These are phyloP conservation scores for Patella depressa DNA, from an alignment of 2,888 invertebrate species.

Conservation along the genomic window DNA sequence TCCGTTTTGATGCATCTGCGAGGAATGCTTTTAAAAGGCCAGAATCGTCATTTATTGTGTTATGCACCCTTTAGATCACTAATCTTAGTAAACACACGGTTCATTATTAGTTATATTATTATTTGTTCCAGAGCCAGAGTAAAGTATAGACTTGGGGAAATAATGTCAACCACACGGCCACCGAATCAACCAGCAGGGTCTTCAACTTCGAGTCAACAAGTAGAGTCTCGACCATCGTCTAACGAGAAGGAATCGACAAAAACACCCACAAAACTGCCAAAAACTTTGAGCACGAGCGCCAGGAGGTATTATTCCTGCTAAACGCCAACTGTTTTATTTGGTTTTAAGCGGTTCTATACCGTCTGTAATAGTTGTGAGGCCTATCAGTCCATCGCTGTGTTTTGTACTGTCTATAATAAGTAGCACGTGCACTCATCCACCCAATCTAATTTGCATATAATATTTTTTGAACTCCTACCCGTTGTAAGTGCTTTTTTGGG, in stretches of 20 bases:
- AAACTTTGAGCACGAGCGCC: slow-evolving; percentile 29
- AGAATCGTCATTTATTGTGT: too few species aligned
- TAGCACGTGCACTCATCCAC: slow-evolving; percentile 21
- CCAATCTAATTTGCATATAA: slow-evolving; percentile 60
- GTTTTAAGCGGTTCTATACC: slow-evolving; percentile 9
- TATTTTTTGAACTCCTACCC: slow-evolving; percentile 41
- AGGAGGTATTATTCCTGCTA: slow-evolving; percentile 17
- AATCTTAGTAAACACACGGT: too few species aligned
- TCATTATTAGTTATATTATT: too few species aligned
- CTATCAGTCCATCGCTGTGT: not conserved
- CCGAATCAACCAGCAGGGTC: not conserved
- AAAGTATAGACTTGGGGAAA: too few species aligned
- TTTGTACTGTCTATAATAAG: not conserved
- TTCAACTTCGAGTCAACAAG: not conserved
- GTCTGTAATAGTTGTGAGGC: not conserved
- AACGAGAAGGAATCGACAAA: slow-evolving; percentile 22
- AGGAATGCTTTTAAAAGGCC: too few species aligned
- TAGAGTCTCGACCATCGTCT: not conserved
- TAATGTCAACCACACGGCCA: slow-evolving; percentile 2
- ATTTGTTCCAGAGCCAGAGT: too few species aligned
- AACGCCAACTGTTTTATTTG: not conserved
- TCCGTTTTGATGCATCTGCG: too few species aligned
- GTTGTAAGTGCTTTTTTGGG: slow-evolving; percentile 13
- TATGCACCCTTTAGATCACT: too few species aligned
- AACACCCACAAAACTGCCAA: slow-evolving; percentile 30